Conservation (phyloP, 2,797 vertebrate species). For the Xenentodon cancila region DNA sequence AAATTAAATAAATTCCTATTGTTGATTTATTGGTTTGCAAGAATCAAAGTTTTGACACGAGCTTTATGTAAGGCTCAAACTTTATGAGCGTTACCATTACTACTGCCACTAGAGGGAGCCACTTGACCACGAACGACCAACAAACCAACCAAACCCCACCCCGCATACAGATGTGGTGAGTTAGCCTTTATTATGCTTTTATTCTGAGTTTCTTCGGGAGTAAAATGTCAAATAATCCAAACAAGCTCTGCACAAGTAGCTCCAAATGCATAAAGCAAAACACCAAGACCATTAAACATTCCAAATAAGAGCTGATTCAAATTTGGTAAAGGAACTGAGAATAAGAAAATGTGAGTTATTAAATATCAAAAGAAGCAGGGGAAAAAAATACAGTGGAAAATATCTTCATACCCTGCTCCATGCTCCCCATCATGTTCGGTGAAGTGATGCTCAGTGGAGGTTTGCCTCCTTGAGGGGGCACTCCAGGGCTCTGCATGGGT, state of each 20-base stretch:
- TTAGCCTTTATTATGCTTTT: constrained; percentile 5
- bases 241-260: background rate
- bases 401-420: constrained; percentile 88
- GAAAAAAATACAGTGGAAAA: background rate
- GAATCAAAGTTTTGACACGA: background rate
- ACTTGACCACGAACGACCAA: constrained; percentile 55
- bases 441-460: constrained; percentile 94
- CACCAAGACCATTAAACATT: background rate
- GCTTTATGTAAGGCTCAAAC: background rate
- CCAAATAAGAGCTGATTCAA: background rate
- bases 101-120: constrained; percentile 74
- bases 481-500: constrained; percentile 98
- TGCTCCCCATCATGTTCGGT: constrained; percentile 94
- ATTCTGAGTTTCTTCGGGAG: background rate
- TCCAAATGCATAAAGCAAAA: background rate
- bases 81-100: background rate
- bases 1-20: too few species aligned
- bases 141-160: constrained; percentile 41
- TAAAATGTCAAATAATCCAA: background rate
- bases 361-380: background rate
- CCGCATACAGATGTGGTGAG: constrained; percentile 38
- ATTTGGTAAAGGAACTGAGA: background rate
- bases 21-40: background rate
- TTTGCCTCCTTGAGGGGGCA: constrained; percentile 91
- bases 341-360: background rate